Conservation (phyloP, 2,797 vertebrate genomes). For the Sebastes matsubarae region DNA sequence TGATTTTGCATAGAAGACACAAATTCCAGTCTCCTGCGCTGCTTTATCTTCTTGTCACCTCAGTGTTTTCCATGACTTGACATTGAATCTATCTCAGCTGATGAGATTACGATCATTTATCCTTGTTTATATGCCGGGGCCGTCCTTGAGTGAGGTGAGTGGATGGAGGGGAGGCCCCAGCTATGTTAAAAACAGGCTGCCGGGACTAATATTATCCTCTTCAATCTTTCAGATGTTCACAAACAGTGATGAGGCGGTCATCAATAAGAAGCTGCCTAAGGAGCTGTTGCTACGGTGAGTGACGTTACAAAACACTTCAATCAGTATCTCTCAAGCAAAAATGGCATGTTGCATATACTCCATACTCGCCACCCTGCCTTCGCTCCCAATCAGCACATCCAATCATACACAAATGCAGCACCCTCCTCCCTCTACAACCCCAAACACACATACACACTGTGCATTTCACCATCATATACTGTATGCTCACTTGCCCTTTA, state of each 20-base stretch:
- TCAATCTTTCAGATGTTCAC: constrained; percentile 94
- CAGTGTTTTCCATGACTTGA: constrained; percentile 25
- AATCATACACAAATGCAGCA: constrained; percentile 8
- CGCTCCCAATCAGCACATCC: constrained; percentile 4
- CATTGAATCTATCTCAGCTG: constrained; percentile 37
- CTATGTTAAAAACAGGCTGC: neutral
- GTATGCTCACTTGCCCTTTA: constrained; percentile 14
- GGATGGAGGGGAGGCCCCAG: neutral
- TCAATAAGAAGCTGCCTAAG: constrained; percentile 99
- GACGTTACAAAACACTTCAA: constrained; percentile 20
- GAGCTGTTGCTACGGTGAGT: constrained; percentile 95
- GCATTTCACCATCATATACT: constrained; percentile 4
- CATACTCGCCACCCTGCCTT: neutral
- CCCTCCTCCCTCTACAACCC: neutral
- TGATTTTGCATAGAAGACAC: constrained; percentile 24
- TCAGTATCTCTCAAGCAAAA: neutral
- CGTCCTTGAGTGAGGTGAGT: constrained; percentile 37
- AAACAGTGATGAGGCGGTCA: constrained; percentile 96
- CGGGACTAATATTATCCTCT: constrained; percentile 37
- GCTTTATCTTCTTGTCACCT: constrained; percentile 22
- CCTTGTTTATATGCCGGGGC: constrained; percentile 26
- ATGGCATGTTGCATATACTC: constrained; percentile 14
- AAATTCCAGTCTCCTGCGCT: neutral
- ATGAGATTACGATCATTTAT: constrained; percentile 45
- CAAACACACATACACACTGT: constrained; percentile 1